Evolutionary conservation across 2,113 vertebrate genomes (phyloP).

Genomic region (Tetrao urogallus): DNA sequence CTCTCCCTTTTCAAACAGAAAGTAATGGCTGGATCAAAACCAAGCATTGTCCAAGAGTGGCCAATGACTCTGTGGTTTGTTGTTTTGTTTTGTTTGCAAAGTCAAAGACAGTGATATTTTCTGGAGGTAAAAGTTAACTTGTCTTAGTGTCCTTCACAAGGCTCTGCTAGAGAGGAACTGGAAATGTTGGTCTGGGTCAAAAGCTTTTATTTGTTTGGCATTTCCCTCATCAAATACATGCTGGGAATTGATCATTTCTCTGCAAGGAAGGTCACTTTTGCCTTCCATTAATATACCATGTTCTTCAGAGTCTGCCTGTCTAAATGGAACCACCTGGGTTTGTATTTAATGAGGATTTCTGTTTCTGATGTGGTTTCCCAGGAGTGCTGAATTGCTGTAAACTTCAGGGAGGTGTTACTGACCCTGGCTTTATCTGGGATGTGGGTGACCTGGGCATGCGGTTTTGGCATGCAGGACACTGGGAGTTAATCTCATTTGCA

Average conservation of each 20-base stretch:
- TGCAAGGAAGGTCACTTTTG: neutral
- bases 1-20: slow-evolving; percentile 61
- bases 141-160: neutral
- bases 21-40: slow-evolving; percentile 48
- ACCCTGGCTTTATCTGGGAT: neutral
- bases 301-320: neutral
- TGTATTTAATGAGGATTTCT: neutral
- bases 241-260: neutral
- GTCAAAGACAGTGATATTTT: slow-evolving; percentile 29
- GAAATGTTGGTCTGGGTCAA: neutral
- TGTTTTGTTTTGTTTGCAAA: slow-evolving; percentile 44
- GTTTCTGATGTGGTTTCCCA: neutral
- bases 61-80: slow-evolving; percentile 14
- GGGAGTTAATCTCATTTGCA: neutral
- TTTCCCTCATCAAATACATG: neutral
- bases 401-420: fast-evolving
- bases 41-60: slow-evolving; percentile 56
- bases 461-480: neutral
- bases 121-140: slow-evolving; percentile 19
- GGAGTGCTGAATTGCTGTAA: neutral
- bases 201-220: neutral
- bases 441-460: neutral
- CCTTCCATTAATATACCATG: neutral
- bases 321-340: neutral
- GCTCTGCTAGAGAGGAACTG: neutral